Conservation (phyloP, 2,113 vertebrate species). For the Apodemus speciosus region DNA sequence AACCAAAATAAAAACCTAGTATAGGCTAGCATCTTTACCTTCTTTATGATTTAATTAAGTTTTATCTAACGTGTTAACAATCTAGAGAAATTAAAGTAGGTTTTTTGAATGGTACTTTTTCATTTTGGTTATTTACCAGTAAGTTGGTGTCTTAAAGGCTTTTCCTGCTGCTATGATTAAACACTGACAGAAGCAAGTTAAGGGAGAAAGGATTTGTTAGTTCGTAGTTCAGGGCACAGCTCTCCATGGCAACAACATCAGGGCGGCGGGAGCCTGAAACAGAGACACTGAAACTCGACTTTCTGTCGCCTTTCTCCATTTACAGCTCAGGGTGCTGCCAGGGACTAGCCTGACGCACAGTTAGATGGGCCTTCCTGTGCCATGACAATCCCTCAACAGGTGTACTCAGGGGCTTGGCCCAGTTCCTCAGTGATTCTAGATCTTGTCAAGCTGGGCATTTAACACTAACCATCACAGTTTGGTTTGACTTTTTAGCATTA, state of each 20-base stretch:
- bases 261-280: background rate
- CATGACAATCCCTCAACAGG: background rate
- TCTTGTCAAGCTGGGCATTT: background rate
- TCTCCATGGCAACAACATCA: background rate
- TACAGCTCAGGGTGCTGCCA: too few relatives aligned
- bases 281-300: background rate
- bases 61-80: conserved; percentile 35
- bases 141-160: background rate
- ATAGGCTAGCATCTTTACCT: background rate
- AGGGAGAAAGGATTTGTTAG: background rate
- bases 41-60: conserved; percentile 14
- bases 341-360: background rate
- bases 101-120: background rate
- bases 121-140: conserved; percentile 30
- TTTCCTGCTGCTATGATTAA: background rate
- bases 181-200: background rate
- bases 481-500: conserved; percentile 1
- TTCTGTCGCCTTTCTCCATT: background rate
- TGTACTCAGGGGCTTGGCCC: background rate
- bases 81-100: conserved; percentile 43
- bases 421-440: background rate
- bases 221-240: background rate
- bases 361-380: too few relatives aligned
- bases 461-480: background rate
- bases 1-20: background rate